phyloP scores from a whole-genome alignment of 2,113 vertebrate genomes.

The Hemiprocne comata region DNA sequence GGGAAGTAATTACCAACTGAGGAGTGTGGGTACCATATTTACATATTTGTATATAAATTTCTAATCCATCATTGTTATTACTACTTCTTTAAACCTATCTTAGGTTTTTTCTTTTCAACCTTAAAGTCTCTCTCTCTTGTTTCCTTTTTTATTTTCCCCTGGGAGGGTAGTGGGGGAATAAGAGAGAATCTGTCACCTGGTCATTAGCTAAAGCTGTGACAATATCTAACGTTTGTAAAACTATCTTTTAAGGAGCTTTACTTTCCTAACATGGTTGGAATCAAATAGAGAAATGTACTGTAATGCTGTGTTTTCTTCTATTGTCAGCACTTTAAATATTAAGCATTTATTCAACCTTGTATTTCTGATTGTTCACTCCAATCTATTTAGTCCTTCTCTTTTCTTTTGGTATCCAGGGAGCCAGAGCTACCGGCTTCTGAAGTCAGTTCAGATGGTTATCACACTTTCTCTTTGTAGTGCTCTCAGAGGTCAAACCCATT shows the following conservation, averaged over 20 bases:
- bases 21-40: too few species aligned
- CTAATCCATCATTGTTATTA: too few species aligned
- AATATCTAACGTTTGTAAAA: neutral
- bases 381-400: conserved; percentile 49
- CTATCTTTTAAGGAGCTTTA: neutral
- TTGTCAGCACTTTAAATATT: conserved; percentile 44
- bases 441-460: conserved; percentile 81
- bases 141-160: too few species aligned
- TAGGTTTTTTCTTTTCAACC: too few species aligned
- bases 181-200: too few species aligned
- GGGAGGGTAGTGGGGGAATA: too few species aligned
- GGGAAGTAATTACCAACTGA: too few species aligned
- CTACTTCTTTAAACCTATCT: too few species aligned
- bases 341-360: conserved; percentile 29
- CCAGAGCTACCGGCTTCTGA: conserved; percentile 71
- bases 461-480: conserved; percentile 76
- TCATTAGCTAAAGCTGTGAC: too few species aligned
- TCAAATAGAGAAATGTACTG: neutral
- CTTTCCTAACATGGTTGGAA: neutral
- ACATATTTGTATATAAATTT: too few species aligned
- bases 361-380: conserved; percentile 50
- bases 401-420: conserved; percentile 54
- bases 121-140: too few species aligned
- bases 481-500: conserved; percentile 82
- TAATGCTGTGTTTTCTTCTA: neutral